phyloP scores from a whole-genome alignment of 2,797 vertebrate genomes.

The Fistularia tabacaria region DNA sequence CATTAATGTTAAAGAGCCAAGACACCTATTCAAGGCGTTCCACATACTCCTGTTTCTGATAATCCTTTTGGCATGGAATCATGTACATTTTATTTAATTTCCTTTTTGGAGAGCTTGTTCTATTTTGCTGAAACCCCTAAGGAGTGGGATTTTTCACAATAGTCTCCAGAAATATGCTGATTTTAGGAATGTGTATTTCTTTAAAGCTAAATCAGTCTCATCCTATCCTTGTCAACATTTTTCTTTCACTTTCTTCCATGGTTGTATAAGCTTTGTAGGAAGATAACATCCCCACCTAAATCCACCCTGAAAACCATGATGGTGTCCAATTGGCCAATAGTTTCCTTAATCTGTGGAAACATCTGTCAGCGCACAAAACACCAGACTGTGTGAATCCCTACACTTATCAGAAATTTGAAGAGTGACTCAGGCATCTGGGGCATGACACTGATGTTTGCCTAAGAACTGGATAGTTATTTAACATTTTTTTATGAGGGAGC shows the following conservation, averaged over 20 bases:
- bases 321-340: background rate
- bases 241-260: conserved; percentile 2
- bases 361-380: conserved; percentile 3
- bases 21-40: too few species aligned
- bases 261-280: background rate
- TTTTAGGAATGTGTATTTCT: background rate
- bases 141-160: background rate
- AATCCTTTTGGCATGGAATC: background rate
- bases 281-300: background rate
- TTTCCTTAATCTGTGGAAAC: conserved; percentile 7
- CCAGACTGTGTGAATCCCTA: conserved; percentile 2
- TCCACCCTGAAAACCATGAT: conserved; percentile 1
- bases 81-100: background rate
- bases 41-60: too few species aligned
- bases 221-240: background rate
- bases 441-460: background rate
- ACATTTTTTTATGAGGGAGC: background rate
- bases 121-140: background rate
- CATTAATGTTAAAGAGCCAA: too few species aligned
- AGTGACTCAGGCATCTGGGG: background rate
- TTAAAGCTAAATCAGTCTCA: background rate
- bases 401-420: conserved; percentile 2
- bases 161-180: background rate
- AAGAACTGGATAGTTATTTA: background rate
- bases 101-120: background rate